A percentile compares a stretch with the other conserved stretches of the same genome.
These are phyloP conservation scores for Stigmatopora nigra DNA, from an alignment of 2,113 vertebrate genomes.

Conservation along the genomic window DNA sequence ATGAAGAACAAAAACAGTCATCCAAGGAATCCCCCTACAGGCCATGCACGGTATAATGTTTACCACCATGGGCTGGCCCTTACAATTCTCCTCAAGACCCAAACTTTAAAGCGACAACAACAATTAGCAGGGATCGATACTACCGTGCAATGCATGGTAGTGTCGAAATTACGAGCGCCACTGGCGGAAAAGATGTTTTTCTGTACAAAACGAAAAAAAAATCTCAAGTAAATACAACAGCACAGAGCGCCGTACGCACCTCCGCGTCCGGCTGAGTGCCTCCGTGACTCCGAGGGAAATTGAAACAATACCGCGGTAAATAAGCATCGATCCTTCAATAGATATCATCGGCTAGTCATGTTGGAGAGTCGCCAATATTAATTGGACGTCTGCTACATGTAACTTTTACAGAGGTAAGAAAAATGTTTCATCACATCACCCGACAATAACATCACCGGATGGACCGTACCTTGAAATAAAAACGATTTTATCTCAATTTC, in stretches of 20 bases:
- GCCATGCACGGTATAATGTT: background rate
- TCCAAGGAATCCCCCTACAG: background rate
- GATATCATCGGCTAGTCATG: conserved; percentile 46
- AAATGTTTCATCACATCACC: background rate
- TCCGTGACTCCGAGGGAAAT: conserved; percentile 61
- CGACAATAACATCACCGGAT: background rate
- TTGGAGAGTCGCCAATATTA: conserved; percentile 48
- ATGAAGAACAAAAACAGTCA: background rate
- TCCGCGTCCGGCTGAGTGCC: conserved; percentile 32
- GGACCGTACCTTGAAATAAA: background rate
- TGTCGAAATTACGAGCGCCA: background rate
- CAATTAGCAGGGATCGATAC: conserved; percentile 12
- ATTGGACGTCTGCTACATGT: conserved; percentile 33
- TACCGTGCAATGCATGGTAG: background rate
- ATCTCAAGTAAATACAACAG: conserved; percentile 28
- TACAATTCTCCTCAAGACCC: background rate
- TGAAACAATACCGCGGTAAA: conserved; percentile 61
- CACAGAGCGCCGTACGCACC: conserved; percentile 26
- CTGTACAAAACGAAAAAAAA: conserved; percentile 5
- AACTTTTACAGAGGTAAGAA: background rate
- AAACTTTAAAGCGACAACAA: background rate
- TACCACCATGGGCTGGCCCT: conserved; percentile 1
- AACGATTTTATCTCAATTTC: no score
- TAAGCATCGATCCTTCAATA: conserved; percentile 59
- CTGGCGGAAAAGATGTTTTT: conserved; percentile 16